Base-by-base conservation (phyloP, 2,797 vertebrate species). In the Myotis myotis region DNA sequence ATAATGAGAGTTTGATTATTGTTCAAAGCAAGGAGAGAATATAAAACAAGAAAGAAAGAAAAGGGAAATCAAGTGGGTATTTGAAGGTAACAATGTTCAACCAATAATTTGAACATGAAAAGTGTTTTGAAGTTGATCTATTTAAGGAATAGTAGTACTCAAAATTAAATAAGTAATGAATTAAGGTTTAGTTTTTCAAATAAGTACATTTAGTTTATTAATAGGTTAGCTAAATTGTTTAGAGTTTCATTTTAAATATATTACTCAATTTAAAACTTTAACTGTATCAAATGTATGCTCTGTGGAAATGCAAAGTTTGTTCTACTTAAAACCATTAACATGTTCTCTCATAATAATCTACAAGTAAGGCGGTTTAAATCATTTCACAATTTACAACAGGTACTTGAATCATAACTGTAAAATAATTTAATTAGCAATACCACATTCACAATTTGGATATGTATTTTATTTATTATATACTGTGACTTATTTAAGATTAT, bases 381-480 rank as follows among this genome's bases (percentile, higher is more conserved):
- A 66, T 53, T 49, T 72, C 5, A 66, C 11, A 89, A 36, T 68
- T 81, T 16, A 20, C 23, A 91, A 51, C 1, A 47, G 3, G 6
- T 17, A 93, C 30, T 55, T 60, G 8, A 30, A 44, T 64, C 3
- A 47, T 44, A 64, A 11, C 57, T 6, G 13, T 17, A 49, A 87
- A 85, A 53, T 85, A 70, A 74, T 83, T 55, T 76, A 75, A 28
- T 84, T 86, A 81, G 17, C 1, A 81, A 75, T 80, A 57, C 17
- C 22, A 68, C 3, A 64, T 87, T 87, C 81, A 25, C 92, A 84
- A 85, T 82, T 83, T 89, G n/a, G 33, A 76, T 55, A 83, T 84
- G 3, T 55, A 41, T 84, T 94, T 82, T 15, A 66, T 6, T 89
- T 91, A 49, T 74, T 89, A 1, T 53, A 68, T 87, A 44, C 1